phyloP scores from a whole-genome alignment of 2,888 invertebrate species.

The Drosophila melanosoma region DNA sequence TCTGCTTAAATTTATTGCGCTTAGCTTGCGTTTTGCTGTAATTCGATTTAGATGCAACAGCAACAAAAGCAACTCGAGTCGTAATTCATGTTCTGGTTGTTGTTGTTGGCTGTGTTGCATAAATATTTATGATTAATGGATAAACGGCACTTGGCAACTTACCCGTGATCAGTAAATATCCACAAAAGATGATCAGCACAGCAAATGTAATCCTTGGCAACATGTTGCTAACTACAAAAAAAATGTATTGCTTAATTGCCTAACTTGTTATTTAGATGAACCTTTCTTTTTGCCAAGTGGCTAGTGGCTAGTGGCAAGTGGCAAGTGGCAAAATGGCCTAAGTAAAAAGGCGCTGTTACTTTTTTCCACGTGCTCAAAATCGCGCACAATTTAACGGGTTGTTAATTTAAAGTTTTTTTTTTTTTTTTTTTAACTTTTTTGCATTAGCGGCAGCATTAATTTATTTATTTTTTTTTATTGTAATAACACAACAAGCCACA shows the following conservation, averaged over 20 bases:
- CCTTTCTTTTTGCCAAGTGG: not conserved
- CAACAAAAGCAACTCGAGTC: slow-evolving; percentile 20
- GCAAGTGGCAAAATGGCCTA: slow-evolving; percentile 1
- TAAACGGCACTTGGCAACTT: slow-evolving; percentile 57
- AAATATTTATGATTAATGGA: slow-evolving; percentile 59
- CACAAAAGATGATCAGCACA: slow-evolving; percentile 83
- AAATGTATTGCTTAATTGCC: slow-evolving; percentile 25
- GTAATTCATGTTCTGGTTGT: slow-evolving; percentile 56
- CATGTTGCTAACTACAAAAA: slow-evolving; percentile 69
- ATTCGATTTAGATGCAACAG: slow-evolving; percentile 62
- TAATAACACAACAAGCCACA: slow-evolving; percentile 35
- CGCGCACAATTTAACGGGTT: slow-evolving; percentile 24
- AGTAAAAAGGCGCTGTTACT: not conserved
- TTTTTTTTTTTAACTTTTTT: not conserved
- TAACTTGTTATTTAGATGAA: not conserved
- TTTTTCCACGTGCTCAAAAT: slow-evolving; percentile 22
- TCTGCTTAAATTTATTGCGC: slow-evolving; percentile 76
- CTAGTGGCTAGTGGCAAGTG: slow-evolving; percentile 7
- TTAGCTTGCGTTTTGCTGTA: slow-evolving; percentile 60
- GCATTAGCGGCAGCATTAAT: slow-evolving; percentile 23
- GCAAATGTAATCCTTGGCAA: slow-evolving; percentile 81
- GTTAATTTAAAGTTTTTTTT: slow-evolving; percentile 26
- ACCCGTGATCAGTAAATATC: slow-evolving; percentile 84
- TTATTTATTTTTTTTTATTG: not conserved
- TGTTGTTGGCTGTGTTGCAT: slow-evolving; percentile 43